Percentiles rank a stretch among this genome's conserved stretches.
These are phyloP conservation scores for Tragopan temminckii DNA, from an alignment of 2,797 vertebrate genomes.

Conservation along the genomic window DNA sequence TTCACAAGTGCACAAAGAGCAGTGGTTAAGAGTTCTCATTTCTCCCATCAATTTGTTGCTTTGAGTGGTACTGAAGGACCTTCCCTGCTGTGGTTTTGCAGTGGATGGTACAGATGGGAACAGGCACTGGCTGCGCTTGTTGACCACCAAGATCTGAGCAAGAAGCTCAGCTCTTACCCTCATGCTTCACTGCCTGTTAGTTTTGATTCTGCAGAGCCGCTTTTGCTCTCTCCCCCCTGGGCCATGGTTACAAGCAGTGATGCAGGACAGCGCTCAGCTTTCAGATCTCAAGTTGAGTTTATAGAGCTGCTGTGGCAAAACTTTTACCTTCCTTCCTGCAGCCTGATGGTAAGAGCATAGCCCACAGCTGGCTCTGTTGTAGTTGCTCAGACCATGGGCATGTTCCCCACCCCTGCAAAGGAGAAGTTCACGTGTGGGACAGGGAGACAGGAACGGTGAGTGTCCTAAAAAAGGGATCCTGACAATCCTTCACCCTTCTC, in stretches of 20 bases:
- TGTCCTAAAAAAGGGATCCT: neutral
- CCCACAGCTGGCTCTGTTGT: neutral
- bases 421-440: neutral
- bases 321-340: neutral
- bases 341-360: neutral
- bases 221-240: neutral
- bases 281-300: constrained; percentile 41
- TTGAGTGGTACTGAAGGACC: neutral
- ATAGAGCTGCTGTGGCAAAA: neutral
- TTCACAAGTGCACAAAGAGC: neutral
- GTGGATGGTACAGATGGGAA: neutral
- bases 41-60: neutral
- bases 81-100: neutral
- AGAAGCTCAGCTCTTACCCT: neutral
- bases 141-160: rapidly evolving
- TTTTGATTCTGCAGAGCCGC: neutral
- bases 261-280: constrained; percentile 4
- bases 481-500: neutral
- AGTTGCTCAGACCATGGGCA: neutral
- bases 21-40: neutral
- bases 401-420: neutral
- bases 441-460: rapidly evolving
- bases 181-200: neutral
- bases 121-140: neutral
- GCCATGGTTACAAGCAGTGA: neutral